These are phyloP conservation scores for Lasioglossum baleicum DNA, from an alignment of 1,140 invertebrate species.

Conservation along the genomic window DNA sequence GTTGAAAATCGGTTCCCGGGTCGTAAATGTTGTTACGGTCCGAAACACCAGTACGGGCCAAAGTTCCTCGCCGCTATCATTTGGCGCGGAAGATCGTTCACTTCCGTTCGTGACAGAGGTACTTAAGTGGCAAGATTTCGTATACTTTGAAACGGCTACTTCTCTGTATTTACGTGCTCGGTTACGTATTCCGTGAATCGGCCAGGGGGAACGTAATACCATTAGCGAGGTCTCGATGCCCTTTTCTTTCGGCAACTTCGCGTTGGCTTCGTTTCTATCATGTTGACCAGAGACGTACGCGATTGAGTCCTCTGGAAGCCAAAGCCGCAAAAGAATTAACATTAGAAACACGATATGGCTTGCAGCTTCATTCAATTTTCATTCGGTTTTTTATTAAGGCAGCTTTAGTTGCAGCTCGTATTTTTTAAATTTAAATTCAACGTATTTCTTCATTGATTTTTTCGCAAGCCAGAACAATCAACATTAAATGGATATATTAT, in stretches of 20 bases:
- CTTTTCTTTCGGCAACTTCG: slow-evolving; percentile 1
- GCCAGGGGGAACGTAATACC: slow-evolving; percentile 6
- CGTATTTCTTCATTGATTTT: no score
- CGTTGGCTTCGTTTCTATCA: neutral
- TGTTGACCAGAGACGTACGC: neutral
- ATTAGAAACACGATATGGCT: no score
- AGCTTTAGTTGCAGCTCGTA: no score
- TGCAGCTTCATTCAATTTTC: no score
- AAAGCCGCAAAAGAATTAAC: no score
- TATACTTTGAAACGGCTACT: slow-evolving; percentile 5
- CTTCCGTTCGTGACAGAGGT: slow-evolving; percentile 32
- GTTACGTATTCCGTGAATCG: slow-evolving; percentile 22
- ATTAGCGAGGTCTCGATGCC: slow-evolving; percentile 16
- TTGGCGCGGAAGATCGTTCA: slow-evolving; percentile 13
- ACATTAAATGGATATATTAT: no score
- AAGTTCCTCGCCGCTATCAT: slow-evolving; percentile 15
- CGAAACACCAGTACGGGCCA: neutral
- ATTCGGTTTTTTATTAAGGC: no score
- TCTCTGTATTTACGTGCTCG: slow-evolving; percentile 13
- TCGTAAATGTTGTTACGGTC: slow-evolving; percentile 5
- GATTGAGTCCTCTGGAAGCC: neutral
- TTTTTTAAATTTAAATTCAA: no score
- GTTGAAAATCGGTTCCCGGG: neutral
- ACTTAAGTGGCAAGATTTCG: slow-evolving; percentile 35
- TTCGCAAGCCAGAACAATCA: no score